Percentiles rank a stretch among this genome's conserved stretches.
Evolutionary conservation across 1,140 invertebrate genomes (phyloP).

Genomic region (Drosophila setifemur): DNA sequence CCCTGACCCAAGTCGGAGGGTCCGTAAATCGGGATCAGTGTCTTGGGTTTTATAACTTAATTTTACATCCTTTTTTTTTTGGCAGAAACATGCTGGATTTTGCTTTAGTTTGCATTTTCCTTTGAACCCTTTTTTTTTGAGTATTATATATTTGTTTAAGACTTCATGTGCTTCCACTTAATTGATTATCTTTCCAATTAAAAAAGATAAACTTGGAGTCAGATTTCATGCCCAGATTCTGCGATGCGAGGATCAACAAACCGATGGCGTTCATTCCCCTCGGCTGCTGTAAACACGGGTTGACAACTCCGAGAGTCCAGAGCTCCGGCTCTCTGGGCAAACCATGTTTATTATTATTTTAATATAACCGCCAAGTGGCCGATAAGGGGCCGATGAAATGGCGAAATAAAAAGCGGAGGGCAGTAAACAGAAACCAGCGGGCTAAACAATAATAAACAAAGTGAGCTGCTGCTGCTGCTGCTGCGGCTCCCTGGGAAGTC

Average conservation of each 20-base stretch:
- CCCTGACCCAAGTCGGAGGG: conserved; percentile 20
- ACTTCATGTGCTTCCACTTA: no score
- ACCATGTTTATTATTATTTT: conserved; percentile 49
- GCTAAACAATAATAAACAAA: conserved; percentile 39
- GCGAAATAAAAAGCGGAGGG: conserved; percentile 4
- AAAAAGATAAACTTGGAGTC: neutral
- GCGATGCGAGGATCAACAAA: conserved; percentile 66
- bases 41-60: neutral
- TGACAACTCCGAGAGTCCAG: conserved; percentile 54
- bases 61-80: no score
- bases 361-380: conserved; percentile 39
- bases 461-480: no score
- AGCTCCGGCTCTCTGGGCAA: conserved; percentile 6
- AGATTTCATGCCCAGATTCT: neutral
- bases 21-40: neutral
- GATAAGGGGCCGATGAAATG: conserved; percentile 50
- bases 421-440: conserved; percentile 25
- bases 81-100: no score
- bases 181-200: no score
- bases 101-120: no score
- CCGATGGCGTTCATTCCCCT: conserved; percentile 37
- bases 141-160: no score
- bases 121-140: no score
- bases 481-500: conserved; percentile 16
- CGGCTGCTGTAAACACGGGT: conserved; percentile 39